Evolutionary conservation across 1,140 invertebrate genomes (phyloP).

Genomic region (Apocrypta bakeri): DNA sequence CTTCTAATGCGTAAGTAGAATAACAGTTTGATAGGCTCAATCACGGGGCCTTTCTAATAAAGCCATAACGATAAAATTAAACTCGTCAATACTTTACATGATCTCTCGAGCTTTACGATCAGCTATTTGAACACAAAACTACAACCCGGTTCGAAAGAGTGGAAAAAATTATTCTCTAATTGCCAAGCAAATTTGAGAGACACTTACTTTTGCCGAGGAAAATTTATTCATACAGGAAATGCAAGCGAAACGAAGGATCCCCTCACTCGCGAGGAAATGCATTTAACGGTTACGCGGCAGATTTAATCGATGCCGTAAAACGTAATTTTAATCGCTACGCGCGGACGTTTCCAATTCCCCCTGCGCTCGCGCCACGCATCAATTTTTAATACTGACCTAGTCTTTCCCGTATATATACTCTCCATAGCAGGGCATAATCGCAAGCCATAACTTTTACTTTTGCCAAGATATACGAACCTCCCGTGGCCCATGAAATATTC

Average conservation of each 20-base stretch:
- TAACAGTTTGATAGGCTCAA: not conserved
- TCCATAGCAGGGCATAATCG: conserved; percentile 35
- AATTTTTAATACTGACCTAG: conserved; percentile 51
- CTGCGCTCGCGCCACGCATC: conserved; percentile 7
- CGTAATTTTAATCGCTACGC: conserved; percentile 49
- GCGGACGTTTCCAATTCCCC: not conserved
- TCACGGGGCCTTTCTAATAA: not conserved
- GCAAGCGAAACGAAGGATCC: not conserved
- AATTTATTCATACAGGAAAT: conserved; percentile 26
- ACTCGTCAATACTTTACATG: not conserved
- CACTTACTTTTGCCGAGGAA: not conserved
- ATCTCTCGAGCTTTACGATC: not conserved
- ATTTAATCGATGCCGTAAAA: conserved; percentile 50
- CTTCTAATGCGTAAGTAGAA: not conserved
- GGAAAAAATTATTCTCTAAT: not conserved
- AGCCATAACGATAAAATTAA: not conserved
- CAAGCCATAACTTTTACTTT: conserved; percentile 51
- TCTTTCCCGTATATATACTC: conserved; percentile 24
- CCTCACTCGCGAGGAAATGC: not conserved
- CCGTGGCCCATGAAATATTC: conserved; percentile 48
- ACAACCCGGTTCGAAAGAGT: not conserved
- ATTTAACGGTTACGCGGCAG: conserved; percentile 37
- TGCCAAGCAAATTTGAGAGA: not conserved
- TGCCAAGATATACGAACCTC: conserved; percentile 42
- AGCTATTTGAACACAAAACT: not conserved